phyloP scores from a whole-genome alignment of 2,797 vertebrate genomes.

The Microhierax caerulescens region DNA sequence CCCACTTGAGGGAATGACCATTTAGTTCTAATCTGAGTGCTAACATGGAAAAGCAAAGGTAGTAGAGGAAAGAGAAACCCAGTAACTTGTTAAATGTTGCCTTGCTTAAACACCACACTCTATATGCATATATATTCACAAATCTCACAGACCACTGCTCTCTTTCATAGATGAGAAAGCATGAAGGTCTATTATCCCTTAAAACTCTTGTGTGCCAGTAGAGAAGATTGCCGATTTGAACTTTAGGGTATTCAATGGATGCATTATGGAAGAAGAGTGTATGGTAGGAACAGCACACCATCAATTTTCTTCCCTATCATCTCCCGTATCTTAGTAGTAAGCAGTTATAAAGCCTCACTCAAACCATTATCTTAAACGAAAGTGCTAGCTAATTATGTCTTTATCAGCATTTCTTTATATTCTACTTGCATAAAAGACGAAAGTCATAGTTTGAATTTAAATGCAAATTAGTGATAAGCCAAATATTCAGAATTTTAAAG shows the following conservation, averaged over 20 bases:
- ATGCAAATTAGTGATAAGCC: conserved; percentile 31
- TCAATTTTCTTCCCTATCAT: background rate
- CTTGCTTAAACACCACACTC: background rate
- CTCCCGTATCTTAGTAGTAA: background rate
- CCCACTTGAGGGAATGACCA: background rate
- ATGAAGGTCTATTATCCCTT: background rate
- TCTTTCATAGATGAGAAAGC: background rate
- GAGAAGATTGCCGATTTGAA: background rate
- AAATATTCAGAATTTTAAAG: background rate
- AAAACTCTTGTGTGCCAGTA: background rate
- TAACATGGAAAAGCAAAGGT: background rate
- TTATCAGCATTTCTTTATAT: conserved; percentile 50
- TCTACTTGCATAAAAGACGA: background rate
- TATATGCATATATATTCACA: background rate
- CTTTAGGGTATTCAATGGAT: background rate
- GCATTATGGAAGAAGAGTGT: background rate
- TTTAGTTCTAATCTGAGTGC: background rate
- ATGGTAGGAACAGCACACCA: background rate
- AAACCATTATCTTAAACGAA: conserved; percentile 21
- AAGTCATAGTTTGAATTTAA: conserved; percentile 44
- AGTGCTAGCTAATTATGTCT: conserved; percentile 46
- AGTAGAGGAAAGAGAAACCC: background rate
- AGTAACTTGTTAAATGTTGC: background rate
- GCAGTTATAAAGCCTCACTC: conserved; percentile 6
- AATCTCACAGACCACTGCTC: background rate